Base-by-base conservation (phyloP, 2,888 invertebrate genomes). In the Drosophila paramelanica region DNA sequence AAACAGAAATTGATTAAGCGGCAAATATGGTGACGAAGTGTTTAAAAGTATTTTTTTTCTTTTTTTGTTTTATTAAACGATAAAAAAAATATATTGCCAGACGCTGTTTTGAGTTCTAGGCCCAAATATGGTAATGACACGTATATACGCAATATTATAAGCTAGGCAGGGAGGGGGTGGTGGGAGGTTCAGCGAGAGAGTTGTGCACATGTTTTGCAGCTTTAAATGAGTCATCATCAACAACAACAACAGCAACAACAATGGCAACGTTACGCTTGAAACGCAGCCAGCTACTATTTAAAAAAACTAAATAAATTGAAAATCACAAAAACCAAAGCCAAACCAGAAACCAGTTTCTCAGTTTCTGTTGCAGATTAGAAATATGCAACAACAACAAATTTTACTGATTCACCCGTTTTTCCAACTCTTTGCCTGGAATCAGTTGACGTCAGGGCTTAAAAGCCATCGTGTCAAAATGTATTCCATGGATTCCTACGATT, bases 1-100 rank as follows among this genome's bases (percentile, higher is more conserved):
- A 82, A 79, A 67, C 80, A 67, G 56, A 86, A 86, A 84, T 78
- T 87, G 87, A 86, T 83, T 77, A 83, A 79, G 74, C 84, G 69
- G 72, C 81, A 87, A 88, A 88, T 89, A 87, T 89, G 89, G 86
- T 76, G 84, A 86, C 81, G 67, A 82, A 76, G 71, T 84, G 74
- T 74, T 81, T 74, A 67, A 77, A 83, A 42, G 53, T 68, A 71
- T 58, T 23, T 45, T 5, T 23, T 55, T 45, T 5, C 41, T 23
- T 55, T 43, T 11, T 36, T 25, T 45, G 20, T 11, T 25, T 51
- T 38, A 39, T 50, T 46, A 20, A 55, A 45, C 53, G 53, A 43
- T 42, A 57, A 38, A 45, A 50, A 51, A 59, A 55, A 59, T 49
- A 53, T 75, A 68, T 72, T 45, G 84, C 66, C 71, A 76, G 74